Base-by-base conservation (phyloP, 2,797 vertebrate genomes). In the Dromococcyx pavoninus region DNA sequence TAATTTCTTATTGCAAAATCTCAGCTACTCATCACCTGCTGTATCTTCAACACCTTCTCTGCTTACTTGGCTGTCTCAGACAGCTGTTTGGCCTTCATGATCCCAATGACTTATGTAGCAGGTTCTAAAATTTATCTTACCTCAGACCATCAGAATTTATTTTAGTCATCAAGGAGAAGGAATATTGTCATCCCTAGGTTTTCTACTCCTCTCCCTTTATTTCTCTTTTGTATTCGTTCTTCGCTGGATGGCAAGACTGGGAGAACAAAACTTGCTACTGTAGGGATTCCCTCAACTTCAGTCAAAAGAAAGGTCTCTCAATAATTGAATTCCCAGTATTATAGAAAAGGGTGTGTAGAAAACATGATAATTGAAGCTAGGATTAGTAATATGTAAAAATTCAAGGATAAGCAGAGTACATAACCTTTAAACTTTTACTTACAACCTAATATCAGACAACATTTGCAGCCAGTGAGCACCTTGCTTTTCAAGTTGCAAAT, bases 121-220 rank as follows among this genome's bases (percentile, higher is more conserved):
- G 37, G 6, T 88, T 77, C 43, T 86, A 54, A 91, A 84, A 81
- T 43, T 58, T 51, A 46, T 85, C 28, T 84, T 51, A 51, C 22
- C 66, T 87, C 71, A 78, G 54, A 94, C 72, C 56, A 77, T 87
- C 54, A 65, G 54, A 83, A 86, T 77, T 89, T 77, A 33, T 93
- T 94, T 83, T 41, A 91, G 28, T 83, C 30, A 28, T 50, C 37
- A 71, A 37, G 14, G 32, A 85, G 51, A 79, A 69, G 6, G 56
- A 73, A 17, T 91, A 67, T 44, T 77, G 28, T 80, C 69, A 54
- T 74, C 33, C 54, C 33, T 54, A 50, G 19, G 5, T 51, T 89
- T 89, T 72, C 37, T 15, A 35, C 3, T 56, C 17, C 17, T 80
- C 18, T 37, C 13, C 72, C 18, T 75, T 48, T 61, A 25, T 81